These are phyloP conservation scores for Cotesia vestalis DNA, from an alignment of 1,140 invertebrate genomes.

Conservation along the genomic window DNA sequence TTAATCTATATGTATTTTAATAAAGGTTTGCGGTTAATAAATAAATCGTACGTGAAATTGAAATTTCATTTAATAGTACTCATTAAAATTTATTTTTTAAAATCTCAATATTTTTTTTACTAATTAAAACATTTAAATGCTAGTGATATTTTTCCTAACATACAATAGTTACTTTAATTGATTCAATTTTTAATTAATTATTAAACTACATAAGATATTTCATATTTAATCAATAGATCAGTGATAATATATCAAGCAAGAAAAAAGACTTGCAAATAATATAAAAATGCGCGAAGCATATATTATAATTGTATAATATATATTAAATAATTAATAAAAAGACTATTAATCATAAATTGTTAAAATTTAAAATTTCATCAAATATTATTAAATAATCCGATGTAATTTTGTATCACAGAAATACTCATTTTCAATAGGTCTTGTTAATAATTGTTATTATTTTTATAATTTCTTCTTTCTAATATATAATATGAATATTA, in stretches of 20 bases:
- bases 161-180: no score
- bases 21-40: constrained; percentile 18
- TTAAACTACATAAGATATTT: no score
- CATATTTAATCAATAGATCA: no score
- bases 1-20: background rate
- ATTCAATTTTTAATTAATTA: no score
- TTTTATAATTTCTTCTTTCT: background rate
- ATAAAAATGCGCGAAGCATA: constrained; percentile 20
- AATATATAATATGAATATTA: background rate
- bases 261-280: constrained; percentile 24
- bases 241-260: background rate
- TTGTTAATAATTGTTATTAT: background rate
- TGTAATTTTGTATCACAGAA: constrained; percentile 27
- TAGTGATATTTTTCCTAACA: no score
- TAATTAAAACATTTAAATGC: no score
- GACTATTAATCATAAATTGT: background rate
- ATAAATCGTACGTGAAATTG: no score
- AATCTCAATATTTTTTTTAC: no score
- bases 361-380: background rate
- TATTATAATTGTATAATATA: background rate
- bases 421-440: background rate
- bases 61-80: no score
- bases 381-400: background rate
- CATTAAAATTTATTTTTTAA: no score
- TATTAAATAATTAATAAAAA: background rate